Percentiles rank a stretch among this genome's conserved stretches.
Evolutionary conservation across 2,113 vertebrate genomes (phyloP).

Genomic region (Plestiodon gilberti): DNA sequence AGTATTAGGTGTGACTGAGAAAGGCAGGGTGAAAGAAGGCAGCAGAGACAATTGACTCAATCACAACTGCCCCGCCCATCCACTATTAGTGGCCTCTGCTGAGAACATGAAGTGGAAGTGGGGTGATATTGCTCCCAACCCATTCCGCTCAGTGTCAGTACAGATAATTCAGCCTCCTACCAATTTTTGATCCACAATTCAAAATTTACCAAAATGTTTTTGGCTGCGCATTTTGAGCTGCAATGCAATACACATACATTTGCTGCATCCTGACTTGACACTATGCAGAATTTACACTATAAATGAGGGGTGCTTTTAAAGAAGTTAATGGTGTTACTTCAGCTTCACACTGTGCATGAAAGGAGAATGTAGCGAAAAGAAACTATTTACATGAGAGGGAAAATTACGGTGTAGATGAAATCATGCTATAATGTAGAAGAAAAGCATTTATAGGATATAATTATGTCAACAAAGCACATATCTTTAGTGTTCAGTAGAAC

Average conservation of each 20-base stretch:
- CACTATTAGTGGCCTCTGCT: not conserved
- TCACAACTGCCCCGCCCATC: not conserved
- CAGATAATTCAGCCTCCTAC: not conserved
- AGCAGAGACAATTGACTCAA: not conserved
- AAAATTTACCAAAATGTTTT: not conserved
- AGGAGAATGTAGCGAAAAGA: slow-evolving; percentile 23
- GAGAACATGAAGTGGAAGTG: not conserved
- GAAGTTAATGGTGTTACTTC: slow-evolving; percentile 31
- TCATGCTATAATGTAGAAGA: slow-evolving; percentile 18
- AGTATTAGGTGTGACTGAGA: not conserved
- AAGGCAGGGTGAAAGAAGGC: not conserved
- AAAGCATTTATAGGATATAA: slow-evolving; percentile 26
- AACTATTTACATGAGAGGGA: slow-evolving; percentile 28
- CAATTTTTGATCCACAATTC: not conserved
- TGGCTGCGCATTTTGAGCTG: not conserved
- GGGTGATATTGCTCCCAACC: not conserved
- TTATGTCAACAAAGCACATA: slow-evolving; percentile 31
- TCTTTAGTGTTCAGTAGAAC: slow-evolving; percentile 13
- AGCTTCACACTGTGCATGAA: slow-evolving; percentile 31
- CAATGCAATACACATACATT: not conserved
- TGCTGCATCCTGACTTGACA: slow-evolving; percentile 23
- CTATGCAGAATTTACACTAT: slow-evolving; percentile 7
- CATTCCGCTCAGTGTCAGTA: too few species aligned
- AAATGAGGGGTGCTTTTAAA: slow-evolving; percentile 28
- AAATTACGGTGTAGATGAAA: slow-evolving; percentile 29